Conservation (phyloP, 2,888 invertebrate species). For the Melanostoma scalare region DNA sequence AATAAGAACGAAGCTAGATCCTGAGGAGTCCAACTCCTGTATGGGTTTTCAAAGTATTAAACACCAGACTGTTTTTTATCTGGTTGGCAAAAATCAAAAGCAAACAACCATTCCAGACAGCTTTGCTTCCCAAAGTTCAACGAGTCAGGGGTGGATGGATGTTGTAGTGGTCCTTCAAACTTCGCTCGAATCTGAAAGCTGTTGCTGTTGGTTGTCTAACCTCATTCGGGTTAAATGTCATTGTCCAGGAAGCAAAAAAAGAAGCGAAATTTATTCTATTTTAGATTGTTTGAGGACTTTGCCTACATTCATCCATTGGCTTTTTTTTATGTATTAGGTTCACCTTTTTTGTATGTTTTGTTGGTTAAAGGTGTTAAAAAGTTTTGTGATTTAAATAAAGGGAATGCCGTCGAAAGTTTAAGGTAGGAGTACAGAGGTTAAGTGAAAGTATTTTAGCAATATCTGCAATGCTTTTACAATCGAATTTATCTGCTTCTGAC, state of each 20-base stretch:
- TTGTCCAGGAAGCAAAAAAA: slow-evolving; percentile 39
- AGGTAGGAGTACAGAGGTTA: neutral
- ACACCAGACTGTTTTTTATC: no score
- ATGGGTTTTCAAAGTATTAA: no score
- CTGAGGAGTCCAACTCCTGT: no score
- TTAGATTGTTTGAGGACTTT: slow-evolving; percentile 22
- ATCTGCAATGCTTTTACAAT: neutral
- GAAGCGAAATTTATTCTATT: slow-evolving; percentile 19
- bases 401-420: neutral
- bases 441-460: neutral
- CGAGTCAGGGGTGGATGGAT: slow-evolving; percentile 27
- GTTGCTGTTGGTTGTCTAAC: slow-evolving; percentile 49
- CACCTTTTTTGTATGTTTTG: slow-evolving; percentile 25
- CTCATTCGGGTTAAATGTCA: slow-evolving; percentile 61
- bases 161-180: slow-evolving; percentile 54
- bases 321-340: slow-evolving; percentile 40
- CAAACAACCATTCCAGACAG: slow-evolving; percentile 12
- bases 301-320: neutral
- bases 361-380: slow-evolving; percentile 58
- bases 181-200: slow-evolving; percentile 39
- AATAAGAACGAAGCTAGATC: no score
- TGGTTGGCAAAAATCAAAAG: no score
- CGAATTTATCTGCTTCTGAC: neutral
- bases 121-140: slow-evolving; percentile 20
- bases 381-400: slow-evolving; percentile 54